Base-by-base conservation (phyloP, 2,797 vertebrate genomes). In the Glyptemys insculpta region DNA sequence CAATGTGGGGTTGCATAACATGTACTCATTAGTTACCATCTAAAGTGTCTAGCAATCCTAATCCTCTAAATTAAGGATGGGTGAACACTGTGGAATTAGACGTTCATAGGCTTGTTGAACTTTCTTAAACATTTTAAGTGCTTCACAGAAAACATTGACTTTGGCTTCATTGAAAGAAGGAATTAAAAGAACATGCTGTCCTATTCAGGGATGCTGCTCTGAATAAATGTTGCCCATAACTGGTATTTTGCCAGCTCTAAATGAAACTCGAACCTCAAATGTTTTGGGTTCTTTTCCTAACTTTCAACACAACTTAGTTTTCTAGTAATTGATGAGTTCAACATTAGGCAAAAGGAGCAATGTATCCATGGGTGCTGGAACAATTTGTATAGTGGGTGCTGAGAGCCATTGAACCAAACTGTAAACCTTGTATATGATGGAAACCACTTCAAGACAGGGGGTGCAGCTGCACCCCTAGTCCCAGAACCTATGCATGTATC, bases 81-180 rank as follows among this genome's bases (percentile, higher is more conserved):
- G 8, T 3, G 8, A 31, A 50, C 9, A 12, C 52, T 37, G 29
- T 21, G 27, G 1, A 9, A 53, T 27, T 11, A 16, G 72, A 1
- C 49, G 9, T 53, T 88, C n/a, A 72, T 34, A 78, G 16, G 6
- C 37, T n/a, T n/a, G 15, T 68, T 21, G 0, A 0, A 21, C 4
- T 86, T 91, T 37, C 18, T 83, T 72, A 53, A 50, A 80, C 10
- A 21, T 90, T 81, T 79, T 25, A 37, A 86, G 8, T 19, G 16
- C 4, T 86, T 85, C 31, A 47, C 19, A 49, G 44, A 25, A 2
- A 59, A 79, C 1, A 53, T 84, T 74, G 1, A 49, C 5, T 1
- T 25, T 78, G 6, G 0, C 15, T 81, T 56, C 21, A 4, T 62
- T 0, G 9, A 93, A 15, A 44, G 84, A 68, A 8, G 50, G 57